Conservation (phyloP, 1,140 invertebrate genomes). For the Cydia pomonella region DNA sequence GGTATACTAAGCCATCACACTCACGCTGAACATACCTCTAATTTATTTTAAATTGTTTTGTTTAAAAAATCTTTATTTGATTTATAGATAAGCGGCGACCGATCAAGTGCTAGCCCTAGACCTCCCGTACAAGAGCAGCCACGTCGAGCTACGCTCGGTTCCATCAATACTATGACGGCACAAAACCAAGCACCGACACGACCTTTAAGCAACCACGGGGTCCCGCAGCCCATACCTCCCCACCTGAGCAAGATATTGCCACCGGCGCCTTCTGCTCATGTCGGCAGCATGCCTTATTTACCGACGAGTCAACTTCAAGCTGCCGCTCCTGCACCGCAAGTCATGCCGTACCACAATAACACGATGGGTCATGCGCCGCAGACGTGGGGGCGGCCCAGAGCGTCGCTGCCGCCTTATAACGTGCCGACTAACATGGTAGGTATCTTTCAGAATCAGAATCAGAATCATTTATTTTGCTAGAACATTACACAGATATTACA, state of each 20-base stretch:
- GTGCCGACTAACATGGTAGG: constrained; percentile 59
- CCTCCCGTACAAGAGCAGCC: constrained; percentile 55
- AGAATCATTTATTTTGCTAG: too few species aligned
- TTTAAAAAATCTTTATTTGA: constrained; percentile 28
- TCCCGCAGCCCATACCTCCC: not conserved
- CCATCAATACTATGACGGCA: constrained; percentile 40
- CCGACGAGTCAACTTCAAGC: constrained; percentile 50
- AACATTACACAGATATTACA: too few species aligned
- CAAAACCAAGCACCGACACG: constrained; percentile 32
- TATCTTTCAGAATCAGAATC: too few species aligned
- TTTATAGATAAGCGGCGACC: constrained; percentile 61
- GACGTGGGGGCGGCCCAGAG: constrained; percentile 58
- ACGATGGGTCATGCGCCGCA: constrained; percentile 55
- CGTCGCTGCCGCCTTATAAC: constrained; percentile 59
- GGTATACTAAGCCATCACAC: constrained; percentile 56
- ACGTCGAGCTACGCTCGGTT: constrained; percentile 52
- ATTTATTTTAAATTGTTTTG: not conserved
- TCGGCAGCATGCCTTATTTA: constrained; percentile 70
- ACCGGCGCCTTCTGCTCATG: constrained; percentile 44
- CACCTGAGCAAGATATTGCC: constrained; percentile 41
- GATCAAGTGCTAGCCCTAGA: constrained; percentile 62
- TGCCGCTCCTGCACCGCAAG: constrained; percentile 37
- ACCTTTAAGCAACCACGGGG: constrained; percentile 8
- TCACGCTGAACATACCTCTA: not conserved
- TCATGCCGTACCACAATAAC: constrained; percentile 49